Base-by-base conservation (phyloP, 1,140 invertebrate species). In the Stegodyphus mimosarum region DNA sequence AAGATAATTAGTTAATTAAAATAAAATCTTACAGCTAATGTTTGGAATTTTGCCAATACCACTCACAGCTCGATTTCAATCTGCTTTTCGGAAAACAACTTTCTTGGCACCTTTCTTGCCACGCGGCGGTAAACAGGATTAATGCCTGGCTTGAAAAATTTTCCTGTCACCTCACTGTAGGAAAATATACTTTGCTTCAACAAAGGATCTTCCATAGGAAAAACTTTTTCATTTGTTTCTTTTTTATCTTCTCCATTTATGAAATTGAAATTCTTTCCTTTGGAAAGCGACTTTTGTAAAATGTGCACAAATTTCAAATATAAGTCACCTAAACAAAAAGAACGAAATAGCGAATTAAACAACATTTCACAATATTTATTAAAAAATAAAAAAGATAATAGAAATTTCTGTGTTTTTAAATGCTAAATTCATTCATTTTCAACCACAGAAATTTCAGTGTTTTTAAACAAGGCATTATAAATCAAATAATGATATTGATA, bases 231-330 rank as follows among this genome's bases (percentile, higher is more conserved):
- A 33, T 13, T n/a, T 50, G 33, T 13, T 33, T 71, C 33, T 11
- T 48, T 48, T 71, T 11, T 33, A 13, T 50, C 6, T 49, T n/a
- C 52, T 80, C 48, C 18, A 33, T 33, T 33, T 33, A 33, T 33
- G 33, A 33, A 33, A 1, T 33, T 33, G 33, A 33, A 33, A n/a
- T 33, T 50, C 15, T 11, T 51, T 64, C 13, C 55, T 66, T 69
- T 75, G 51, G 49, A 69, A n/a, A 84, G 17, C 3, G 66, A n/a
- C 15, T 11, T 84, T 48, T 75, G 64, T 66, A 84, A 50, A 55
- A 84, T 70, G 5, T 70, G 11, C 10, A 84, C 52, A 60, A 84
- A 84, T 60, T 84, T 84, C n/a, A 49, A 67, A 51, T 70, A 76
- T 33, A 84, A 17, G 6, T 75, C 64, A 6, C 73, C 81, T 84